Evolutionary conservation across 2,797 vertebrate species (phyloP).

Genomic region (Thripadectes ignobilis): DNA sequence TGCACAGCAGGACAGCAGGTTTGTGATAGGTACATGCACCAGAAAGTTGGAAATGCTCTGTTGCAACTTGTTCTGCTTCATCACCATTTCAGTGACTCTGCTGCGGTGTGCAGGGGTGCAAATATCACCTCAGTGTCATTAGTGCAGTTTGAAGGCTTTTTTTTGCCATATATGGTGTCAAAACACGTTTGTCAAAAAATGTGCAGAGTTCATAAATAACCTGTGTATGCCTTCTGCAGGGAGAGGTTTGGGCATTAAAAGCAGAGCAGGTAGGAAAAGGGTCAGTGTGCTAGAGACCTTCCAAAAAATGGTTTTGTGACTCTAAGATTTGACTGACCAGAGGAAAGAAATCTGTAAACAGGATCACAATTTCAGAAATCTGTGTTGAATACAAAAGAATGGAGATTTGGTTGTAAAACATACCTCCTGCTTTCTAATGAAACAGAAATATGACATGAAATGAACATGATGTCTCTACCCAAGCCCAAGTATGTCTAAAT

Average conservation of each 20-base stretch:
- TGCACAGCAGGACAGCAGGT: not conserved
- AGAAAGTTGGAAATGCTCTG: not conserved
- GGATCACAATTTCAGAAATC: slow-evolving; percentile 27
- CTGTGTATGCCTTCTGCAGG: not conserved
- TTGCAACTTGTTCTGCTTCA: not conserved
- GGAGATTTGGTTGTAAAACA: slow-evolving; percentile 2
- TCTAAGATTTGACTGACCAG: slow-evolving; percentile 25
- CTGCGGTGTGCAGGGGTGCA: not conserved
- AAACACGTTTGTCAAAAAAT: not conserved
- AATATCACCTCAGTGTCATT: not conserved
- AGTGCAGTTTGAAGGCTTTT: not conserved
- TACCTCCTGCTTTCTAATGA: slow-evolving; percentile 52
- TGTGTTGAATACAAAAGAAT: slow-evolving; percentile 1
- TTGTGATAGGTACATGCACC: fast-evolving
- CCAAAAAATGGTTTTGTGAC: slow-evolving; percentile 1
- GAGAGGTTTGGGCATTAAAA: not conserved
- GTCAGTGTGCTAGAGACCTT: not conserved
- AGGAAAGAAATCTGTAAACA: slow-evolving; percentile 33
- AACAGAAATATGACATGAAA: slow-evolving; percentile 45
- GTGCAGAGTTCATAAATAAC: not conserved
- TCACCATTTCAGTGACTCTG: not conserved
- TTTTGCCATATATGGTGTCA: not conserved
- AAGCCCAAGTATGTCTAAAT: slow-evolving; percentile 54
- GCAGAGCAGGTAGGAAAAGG: not conserved
- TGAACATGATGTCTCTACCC: slow-evolving; percentile 41